Conservation (phyloP, 2,888 invertebrate genomes). For the Chrysolina haemoptera region DNA sequence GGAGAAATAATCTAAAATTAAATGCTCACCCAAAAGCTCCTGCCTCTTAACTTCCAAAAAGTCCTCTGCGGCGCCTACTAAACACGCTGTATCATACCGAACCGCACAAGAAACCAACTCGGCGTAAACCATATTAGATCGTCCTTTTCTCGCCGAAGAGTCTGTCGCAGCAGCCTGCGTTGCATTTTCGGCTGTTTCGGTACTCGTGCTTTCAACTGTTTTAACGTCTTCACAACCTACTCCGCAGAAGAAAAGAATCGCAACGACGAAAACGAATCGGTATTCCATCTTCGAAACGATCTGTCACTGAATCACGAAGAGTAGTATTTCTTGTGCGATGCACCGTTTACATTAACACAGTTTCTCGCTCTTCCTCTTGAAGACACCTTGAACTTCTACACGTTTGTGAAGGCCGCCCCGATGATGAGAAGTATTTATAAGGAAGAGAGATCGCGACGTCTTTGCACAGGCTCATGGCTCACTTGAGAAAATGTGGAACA, state of each 20-base stretch:
- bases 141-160: conserved; percentile 37
- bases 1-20: neutral
- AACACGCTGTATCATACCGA: conserved; percentile 57
- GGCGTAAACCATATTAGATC: conserved; percentile 48
- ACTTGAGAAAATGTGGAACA: conserved; percentile 66
- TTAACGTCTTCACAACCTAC: conserved; percentile 39
- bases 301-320: neutral
- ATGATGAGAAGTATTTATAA: conserved; percentile 64
- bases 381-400: conserved; percentile 65
- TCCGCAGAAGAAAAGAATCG: conserved; percentile 36
- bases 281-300: conserved; percentile 41
- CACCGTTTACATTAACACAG: conserved; percentile 41
- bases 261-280: conserved; percentile 39
- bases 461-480: conserved; percentile 61
- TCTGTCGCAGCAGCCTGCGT: conserved; percentile 18
- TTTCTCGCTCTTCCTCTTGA: conserved; percentile 32
- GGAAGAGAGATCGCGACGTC: conserved; percentile 64
- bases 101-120: conserved; percentile 57
- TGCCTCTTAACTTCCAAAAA: conserved; percentile 54
- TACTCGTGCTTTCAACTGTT: conserved; percentile 7
- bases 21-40: conserved; percentile 58
- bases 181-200: conserved; percentile 25
- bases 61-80: conserved; percentile 58
- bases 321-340: conserved; percentile 6
- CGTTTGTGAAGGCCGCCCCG: conserved; percentile 63